These are phyloP conservation scores for Candoia aspera DNA, from an alignment of 2,113 vertebrate species.

Conservation along the genomic window DNA sequence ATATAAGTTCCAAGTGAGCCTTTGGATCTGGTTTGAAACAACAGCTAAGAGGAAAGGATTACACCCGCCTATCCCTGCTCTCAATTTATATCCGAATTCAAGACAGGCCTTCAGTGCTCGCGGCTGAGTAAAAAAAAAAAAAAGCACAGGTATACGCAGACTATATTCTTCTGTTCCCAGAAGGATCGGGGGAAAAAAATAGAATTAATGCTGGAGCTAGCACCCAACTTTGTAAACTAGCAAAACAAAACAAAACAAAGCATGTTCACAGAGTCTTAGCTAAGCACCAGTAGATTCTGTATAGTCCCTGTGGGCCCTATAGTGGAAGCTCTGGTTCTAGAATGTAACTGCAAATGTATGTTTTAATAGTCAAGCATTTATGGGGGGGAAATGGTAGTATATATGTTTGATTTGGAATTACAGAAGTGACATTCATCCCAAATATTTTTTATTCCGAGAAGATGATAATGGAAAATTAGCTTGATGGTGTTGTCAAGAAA, in stretches of 20 bases:
- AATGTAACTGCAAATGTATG: neutral
- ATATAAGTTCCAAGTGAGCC: neutral
- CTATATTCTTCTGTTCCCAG: neutral
- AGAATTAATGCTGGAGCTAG: neutral
- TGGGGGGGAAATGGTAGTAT: neutral
- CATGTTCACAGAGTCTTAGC: neutral
- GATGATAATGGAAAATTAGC: too few relatives aligned
- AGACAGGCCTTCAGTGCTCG: neutral
- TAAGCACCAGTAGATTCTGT: too few relatives aligned
- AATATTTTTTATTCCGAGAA: neutral
- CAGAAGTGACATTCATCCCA: neutral
- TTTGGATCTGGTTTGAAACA: neutral
- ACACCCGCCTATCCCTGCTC: neutral
- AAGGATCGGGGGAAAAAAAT: neutral
- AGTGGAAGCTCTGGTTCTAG: too few relatives aligned
- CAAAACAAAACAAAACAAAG: neutral
- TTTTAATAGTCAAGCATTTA: neutral
- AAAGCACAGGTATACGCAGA: neutral
- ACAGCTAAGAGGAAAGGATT: neutral
- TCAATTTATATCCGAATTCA: neutral
- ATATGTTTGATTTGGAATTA: neutral
- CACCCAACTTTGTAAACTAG: neutral
- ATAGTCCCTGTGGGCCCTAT: too few relatives aligned
- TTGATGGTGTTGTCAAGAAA: too few relatives aligned
- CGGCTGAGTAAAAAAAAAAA: neutral